Percentiles rank a stretch among this genome's conserved stretches.
phyloP scores from a whole-genome alignment of 2,888 invertebrate genomes.

The Andrena bicolor region DNA sequence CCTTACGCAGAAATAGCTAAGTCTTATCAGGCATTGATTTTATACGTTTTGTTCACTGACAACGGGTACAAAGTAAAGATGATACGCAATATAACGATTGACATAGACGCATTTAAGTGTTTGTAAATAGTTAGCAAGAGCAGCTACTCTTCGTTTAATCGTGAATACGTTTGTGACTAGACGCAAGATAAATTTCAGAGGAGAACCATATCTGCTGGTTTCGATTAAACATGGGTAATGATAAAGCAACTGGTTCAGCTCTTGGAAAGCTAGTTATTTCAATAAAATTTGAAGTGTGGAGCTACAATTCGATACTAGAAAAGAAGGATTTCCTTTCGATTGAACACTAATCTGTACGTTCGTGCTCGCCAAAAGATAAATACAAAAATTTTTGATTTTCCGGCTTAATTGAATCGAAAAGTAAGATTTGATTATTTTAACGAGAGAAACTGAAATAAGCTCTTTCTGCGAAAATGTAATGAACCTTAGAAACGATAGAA shows the following conservation, averaged over 20 bases:
- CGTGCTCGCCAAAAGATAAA: not conserved
- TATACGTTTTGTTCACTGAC: slow-evolving; percentile 13
- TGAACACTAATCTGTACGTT: not conserved
- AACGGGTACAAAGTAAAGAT: slow-evolving; percentile 27
- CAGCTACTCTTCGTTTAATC: slow-evolving; percentile 4
- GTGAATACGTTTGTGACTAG: slow-evolving; percentile 15
- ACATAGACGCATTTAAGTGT: slow-evolving; percentile 3
- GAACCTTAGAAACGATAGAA: not conserved
- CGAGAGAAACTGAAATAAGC: not conserved
- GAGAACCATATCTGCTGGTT: not conserved
- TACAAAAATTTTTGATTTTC: not conserved
- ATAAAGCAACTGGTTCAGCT: not conserved
- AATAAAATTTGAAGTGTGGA: not conserved
- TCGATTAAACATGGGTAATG: not conserved
- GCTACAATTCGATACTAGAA: not conserved
- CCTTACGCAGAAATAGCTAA: slow-evolving; percentile 6
- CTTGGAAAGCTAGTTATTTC: not conserved
- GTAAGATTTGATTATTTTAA: not conserved
- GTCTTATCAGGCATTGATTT: slow-evolving; percentile 16
- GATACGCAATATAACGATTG: slow-evolving; percentile 21
- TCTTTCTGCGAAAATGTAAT: not conserved
- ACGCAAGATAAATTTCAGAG: slow-evolving; percentile 8
- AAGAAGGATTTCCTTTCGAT: not conserved
- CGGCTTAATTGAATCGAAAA: not conserved
- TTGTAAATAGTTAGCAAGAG: slow-evolving; percentile 23